phyloP scores from a whole-genome alignment of 2,797 vertebrate species.

The Acropternis orthonyx region DNA sequence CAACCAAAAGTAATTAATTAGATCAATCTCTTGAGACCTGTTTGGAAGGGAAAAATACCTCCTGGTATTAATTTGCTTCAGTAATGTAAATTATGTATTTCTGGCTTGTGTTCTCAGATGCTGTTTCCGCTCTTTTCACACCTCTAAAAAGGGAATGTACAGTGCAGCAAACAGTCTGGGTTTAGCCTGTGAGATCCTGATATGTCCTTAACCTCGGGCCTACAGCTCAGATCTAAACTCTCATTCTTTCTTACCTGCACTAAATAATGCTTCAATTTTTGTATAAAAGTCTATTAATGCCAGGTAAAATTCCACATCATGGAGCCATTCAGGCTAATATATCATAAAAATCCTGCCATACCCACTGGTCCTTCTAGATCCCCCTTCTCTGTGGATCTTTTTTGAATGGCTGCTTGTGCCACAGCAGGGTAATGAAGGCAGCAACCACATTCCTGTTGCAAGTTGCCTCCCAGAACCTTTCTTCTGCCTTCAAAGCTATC shows the following conservation, averaged over 20 bases:
- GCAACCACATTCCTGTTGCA: neutral
- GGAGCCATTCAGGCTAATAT: neutral
- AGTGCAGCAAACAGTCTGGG: neutral
- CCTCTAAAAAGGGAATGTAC: neutral
- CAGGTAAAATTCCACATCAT: neutral
- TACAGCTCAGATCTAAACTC: neutral
- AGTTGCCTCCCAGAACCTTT: neutral
- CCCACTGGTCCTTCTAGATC: neutral
- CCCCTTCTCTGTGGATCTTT: neutral
- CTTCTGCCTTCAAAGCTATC: neutral
- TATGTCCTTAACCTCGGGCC: neutral
- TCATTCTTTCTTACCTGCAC: neutral
- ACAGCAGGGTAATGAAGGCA: neutral
- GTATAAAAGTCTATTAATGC: neutral
- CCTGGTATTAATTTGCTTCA: neutral
- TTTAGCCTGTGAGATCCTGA: neutral
- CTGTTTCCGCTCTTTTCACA: neutral
- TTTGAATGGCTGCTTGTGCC: neutral
- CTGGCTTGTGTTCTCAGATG: neutral
- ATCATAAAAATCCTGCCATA: neutral
- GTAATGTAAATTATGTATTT: neutral
- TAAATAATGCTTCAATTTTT: neutral
- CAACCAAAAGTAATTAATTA: conserved; percentile 27
- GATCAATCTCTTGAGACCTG: conserved; percentile 10
- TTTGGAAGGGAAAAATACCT: neutral